Percentiles rank a stretch among this genome's conserved stretches.
phyloP scores from a whole-genome alignment of 2,797 vertebrate genomes.

The Oreochromis mossambicus region DNA sequence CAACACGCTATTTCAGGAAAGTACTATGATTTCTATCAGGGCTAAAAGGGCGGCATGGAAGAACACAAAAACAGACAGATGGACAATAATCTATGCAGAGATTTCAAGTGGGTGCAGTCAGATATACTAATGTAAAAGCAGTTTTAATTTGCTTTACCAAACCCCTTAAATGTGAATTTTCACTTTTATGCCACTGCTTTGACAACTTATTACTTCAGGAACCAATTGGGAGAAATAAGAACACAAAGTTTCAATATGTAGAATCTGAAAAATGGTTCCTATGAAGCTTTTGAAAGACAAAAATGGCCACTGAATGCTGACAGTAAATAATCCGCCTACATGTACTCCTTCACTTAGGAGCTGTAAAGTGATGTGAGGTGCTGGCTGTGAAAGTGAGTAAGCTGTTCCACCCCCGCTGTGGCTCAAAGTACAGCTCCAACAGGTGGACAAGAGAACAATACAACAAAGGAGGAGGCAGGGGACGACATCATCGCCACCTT shows the following conservation, averaged over 20 bases:
- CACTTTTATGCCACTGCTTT: neutral
- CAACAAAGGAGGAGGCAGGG: neutral
- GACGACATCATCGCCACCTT: constrained; percentile 24
- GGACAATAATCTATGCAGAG: neutral
- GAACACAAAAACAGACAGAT: constrained; percentile 51
- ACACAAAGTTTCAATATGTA: neutral
- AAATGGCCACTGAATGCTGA: neutral
- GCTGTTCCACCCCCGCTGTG: constrained; percentile 7
- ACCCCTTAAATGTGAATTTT: neutral
- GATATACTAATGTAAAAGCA: accelerated
- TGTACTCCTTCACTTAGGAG: neutral
- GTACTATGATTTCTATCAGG: constrained; percentile 38
- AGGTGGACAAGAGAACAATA: constrained; percentile 58
- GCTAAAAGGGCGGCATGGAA: constrained; percentile 22
- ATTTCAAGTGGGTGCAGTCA: neutral
- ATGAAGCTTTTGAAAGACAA: neutral
- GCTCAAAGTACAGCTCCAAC: constrained; percentile 37
- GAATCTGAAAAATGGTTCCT: neutral
- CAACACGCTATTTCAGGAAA: constrained; percentile 70
- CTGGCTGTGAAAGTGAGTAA: constrained; percentile 54
- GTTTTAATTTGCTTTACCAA: neutral
- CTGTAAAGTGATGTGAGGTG: neutral
- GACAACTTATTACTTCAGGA: accelerated
- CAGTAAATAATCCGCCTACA: neutral
- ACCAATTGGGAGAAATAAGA: neutral